These are phyloP conservation scores for Disparrhopalites patrizii DNA, from an alignment of 2,888 invertebrate species.

Conservation along the genomic window DNA sequence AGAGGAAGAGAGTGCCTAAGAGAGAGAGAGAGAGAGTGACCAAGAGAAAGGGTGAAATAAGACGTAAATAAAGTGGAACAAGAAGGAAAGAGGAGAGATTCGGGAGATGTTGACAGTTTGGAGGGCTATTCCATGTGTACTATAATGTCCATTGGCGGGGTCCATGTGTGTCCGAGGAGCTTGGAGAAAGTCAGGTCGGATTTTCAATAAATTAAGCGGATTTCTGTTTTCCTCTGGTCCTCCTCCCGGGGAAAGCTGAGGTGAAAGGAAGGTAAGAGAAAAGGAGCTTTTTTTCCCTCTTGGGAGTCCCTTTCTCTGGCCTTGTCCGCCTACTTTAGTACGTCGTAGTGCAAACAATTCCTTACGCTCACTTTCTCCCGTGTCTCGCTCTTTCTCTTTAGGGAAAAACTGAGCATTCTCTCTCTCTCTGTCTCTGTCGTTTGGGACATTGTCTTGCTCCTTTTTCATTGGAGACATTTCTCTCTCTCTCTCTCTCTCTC, in stretches of 20 bases:
- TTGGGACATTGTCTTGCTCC: no score
- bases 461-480: not conserved
- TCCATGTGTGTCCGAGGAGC: not conserved
- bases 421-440: no score
- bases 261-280: not conserved
- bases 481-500: not conserved
- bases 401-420: no score
- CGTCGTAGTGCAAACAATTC: no score
- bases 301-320: not conserved
- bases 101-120: no score
- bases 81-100: no score
- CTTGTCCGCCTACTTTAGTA: no score
- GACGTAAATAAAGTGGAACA: no score
- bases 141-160: no score
- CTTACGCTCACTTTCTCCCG: no score
- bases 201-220: slow-evolving; percentile 6
- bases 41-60: not conserved
- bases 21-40: not conserved
- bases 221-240: not conserved
- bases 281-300: not conserved
- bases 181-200: not conserved
- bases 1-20: not conserved
- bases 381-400: no score
- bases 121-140: not conserved
- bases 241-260: not conserved